A percentile compares a stretch with the other conserved stretches of the same genome.
phyloP scores from a whole-genome alignment of 2,797 vertebrate species.

The Rhabdophis nuchalis region DNA sequence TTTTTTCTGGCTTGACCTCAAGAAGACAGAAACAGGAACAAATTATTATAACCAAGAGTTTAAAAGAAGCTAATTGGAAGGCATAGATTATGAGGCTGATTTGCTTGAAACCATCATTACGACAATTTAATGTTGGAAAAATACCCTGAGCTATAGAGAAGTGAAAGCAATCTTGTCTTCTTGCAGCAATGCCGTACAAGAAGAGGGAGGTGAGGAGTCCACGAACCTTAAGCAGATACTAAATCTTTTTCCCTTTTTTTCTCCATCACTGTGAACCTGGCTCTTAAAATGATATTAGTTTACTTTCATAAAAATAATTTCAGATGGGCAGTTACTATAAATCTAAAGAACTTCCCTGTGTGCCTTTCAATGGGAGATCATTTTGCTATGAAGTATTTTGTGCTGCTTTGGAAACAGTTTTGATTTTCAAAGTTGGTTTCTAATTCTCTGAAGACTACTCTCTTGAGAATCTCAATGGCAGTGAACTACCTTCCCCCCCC shows the following conservation, averaged over 20 bases:
- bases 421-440: not conserved
- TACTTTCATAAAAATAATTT: not conserved
- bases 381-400: not conserved
- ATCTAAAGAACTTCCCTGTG: not conserved
- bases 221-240: not conserved
- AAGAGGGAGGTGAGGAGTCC: not conserved
- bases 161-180: not conserved
- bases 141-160: not conserved
- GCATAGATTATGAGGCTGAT: not conserved
- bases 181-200: not conserved
- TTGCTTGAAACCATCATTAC: not conserved
- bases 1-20: not conserved
- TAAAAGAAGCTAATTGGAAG: not conserved
- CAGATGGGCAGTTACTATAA: not conserved
- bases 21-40: not conserved
- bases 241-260: not conserved
- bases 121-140: not conserved
- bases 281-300: not conserved
- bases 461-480: not conserved
- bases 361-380: not conserved
- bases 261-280: not conserved
- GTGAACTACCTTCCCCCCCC: not conserved
- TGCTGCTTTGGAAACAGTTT: not conserved
- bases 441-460: not conserved
- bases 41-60: not conserved